A percentile compares a stretch with the other conserved stretches of the same genome.
Evolutionary conservation across 2,888 invertebrate genomes (phyloP).

Genomic region (Sepiola atlantica): DNA sequence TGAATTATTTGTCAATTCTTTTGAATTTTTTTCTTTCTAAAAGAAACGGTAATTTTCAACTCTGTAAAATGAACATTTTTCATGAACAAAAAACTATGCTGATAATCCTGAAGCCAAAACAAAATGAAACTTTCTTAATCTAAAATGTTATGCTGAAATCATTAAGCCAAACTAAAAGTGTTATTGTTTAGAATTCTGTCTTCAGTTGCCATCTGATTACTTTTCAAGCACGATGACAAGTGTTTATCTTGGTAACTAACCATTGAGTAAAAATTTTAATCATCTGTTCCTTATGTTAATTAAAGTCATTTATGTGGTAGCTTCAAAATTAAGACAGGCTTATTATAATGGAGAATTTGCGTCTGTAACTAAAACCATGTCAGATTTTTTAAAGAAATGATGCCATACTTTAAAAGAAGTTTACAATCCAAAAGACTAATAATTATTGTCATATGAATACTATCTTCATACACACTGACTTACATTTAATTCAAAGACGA

Average conservation of each 20-base stretch:
- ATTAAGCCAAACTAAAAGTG: too few species aligned
- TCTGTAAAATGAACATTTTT: neutral
- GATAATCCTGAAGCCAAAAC: too few species aligned
- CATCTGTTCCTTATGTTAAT: neutral
- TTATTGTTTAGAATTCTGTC: neutral
- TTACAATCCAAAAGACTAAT: too few species aligned
- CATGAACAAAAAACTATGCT: neutral
- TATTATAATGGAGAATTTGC: too few species aligned
- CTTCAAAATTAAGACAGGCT: neutral
- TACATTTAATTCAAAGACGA: too few species aligned
- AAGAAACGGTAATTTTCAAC: neutral
- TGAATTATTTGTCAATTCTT: neutral
- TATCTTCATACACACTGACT: too few species aligned
- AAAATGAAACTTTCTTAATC: too few species aligned
- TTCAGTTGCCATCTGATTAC: neutral
- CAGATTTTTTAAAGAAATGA: too few species aligned
- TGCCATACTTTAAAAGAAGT: too few species aligned
- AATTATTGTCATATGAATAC: too few species aligned
- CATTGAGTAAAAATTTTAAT: neutral
- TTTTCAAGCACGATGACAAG: neutral
- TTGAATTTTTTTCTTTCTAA: neutral
- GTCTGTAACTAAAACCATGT: too few species aligned
- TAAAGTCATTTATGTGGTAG: neutral
- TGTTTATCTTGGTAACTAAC: neutral
- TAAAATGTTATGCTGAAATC: too few species aligned